Percentiles rank a stretch among this genome's conserved stretches.
Conservation (phyloP, 2,888 invertebrate genomes). For the Mantis religiosa region DNA sequence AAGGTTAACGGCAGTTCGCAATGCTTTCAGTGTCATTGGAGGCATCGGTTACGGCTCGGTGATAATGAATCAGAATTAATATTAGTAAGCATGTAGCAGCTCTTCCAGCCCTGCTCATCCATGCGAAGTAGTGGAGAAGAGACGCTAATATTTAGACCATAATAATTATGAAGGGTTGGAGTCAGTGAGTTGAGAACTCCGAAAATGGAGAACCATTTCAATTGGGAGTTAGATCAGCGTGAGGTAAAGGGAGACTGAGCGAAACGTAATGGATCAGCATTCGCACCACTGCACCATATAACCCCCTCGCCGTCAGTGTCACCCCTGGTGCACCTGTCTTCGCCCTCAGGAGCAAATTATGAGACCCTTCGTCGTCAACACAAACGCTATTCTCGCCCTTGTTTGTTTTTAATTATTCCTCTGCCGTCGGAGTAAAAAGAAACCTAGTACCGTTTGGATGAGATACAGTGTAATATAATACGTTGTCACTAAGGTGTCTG, state of each 20-base stretch:
- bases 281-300: neutral
- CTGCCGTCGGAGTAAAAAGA: neutral
- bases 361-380: neutral
- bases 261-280: neutral
- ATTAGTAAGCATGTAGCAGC: neutral
- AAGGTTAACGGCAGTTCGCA: neutral
- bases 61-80: neutral
- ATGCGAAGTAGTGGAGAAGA: neutral
- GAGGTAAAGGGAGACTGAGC: neutral
- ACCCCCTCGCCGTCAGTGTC: neutral
- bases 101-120: neutral
- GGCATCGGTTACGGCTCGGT: neutral
- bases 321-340: neutral
- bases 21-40: neutral
- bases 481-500: too few relatives aligned
- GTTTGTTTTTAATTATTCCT: neutral
- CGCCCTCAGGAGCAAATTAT: neutral
- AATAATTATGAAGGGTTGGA: neutral
- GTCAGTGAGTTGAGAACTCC: constrained; percentile 1
- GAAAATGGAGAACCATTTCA: constrained; percentile 4
- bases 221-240: neutral
- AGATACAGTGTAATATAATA: neutral
- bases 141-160: neutral
- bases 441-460: neutral
- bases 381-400: neutral